phyloP scores from a whole-genome alignment of 2,797 vertebrate genomes.

The Sebastolobus alascanus region DNA sequence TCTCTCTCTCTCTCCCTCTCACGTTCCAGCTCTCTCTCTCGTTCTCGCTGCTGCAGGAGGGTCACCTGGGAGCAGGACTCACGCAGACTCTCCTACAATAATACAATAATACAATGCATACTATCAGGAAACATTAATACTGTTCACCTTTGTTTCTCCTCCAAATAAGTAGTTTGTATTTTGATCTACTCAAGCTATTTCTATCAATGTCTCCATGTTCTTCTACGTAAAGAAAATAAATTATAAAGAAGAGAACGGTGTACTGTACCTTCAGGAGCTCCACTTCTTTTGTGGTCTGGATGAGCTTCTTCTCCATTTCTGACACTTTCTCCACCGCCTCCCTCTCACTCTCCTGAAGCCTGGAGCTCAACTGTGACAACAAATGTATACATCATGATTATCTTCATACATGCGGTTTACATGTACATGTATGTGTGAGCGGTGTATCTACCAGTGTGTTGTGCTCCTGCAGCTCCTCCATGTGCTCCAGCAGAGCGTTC shows the following conservation, averaged over 20 bases:
- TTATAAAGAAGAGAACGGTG: neutral
- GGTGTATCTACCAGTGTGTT: constrained; percentile 83
- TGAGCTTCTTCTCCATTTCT: constrained; percentile 92
- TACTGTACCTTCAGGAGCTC: constrained; percentile 85
- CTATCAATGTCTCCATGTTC: too few species aligned
- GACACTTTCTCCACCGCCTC: constrained; percentile 91
- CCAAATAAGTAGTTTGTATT: too few species aligned
- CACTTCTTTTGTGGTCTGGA: constrained; percentile 89
- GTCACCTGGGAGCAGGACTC: constrained; percentile 75
- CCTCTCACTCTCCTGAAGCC: constrained; percentile 89
- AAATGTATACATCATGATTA: neutral
- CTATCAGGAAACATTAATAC: too few species aligned
- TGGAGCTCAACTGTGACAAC: constrained; percentile 85
- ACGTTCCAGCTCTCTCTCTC: constrained; percentile 67
- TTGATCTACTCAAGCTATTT: too few species aligned
- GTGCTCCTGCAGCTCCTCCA: constrained; percentile 92
- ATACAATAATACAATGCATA: neutral
- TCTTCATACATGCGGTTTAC: neutral
- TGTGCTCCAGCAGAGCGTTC: constrained; percentile 91
- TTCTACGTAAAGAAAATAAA: too few species aligned
- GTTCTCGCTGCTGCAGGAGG: constrained; percentile 78
- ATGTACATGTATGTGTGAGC: neutral
- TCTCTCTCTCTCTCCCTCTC: constrained; percentile 77
- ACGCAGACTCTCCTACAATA: constrained; percentile 83
- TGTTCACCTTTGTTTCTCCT: neutral